Conservation (phyloP, 2,797 vertebrate species). For the Coracias cyanogaster region DNA sequence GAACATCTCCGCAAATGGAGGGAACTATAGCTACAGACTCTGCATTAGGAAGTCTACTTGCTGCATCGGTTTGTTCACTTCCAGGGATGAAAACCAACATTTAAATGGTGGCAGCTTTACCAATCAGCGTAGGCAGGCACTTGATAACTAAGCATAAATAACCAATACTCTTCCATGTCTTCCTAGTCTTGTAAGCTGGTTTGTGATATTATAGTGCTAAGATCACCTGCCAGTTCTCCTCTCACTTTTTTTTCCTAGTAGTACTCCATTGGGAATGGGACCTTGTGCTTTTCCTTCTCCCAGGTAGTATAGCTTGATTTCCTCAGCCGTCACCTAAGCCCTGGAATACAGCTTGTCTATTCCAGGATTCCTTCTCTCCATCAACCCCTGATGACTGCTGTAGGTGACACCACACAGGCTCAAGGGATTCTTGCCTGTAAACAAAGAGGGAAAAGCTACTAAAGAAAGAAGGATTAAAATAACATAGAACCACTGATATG, state of each 20-base stretch:
- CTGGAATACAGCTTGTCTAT: not conserved
- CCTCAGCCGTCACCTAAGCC: not conserved
- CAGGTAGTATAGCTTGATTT: not conserved
- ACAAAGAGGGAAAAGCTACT: not conserved
- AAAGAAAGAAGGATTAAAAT: not conserved
- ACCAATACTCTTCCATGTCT: not conserved
- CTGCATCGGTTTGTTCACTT: not conserved
- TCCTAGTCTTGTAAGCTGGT: not conserved
- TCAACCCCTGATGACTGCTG: not conserved
- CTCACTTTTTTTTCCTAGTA: fast-evolving
- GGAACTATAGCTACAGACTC: not conserved
- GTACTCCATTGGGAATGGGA: not conserved
- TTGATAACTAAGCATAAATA: not conserved
- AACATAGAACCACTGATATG: not conserved
- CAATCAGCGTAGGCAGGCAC: not conserved
- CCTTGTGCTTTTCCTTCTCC: not conserved
- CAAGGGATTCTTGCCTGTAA: not conserved
- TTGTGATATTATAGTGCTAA: not conserved
- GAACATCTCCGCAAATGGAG: not conserved
- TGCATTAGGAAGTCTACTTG: not conserved
- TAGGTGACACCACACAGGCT: not conserved
- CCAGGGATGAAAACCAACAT: not conserved
- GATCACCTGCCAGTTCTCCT: not conserved
- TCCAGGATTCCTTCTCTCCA: not conserved
- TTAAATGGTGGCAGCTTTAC: not conserved